Conservation (phyloP, 2,797 vertebrate species). For the Centropyge bicolor region DNA sequence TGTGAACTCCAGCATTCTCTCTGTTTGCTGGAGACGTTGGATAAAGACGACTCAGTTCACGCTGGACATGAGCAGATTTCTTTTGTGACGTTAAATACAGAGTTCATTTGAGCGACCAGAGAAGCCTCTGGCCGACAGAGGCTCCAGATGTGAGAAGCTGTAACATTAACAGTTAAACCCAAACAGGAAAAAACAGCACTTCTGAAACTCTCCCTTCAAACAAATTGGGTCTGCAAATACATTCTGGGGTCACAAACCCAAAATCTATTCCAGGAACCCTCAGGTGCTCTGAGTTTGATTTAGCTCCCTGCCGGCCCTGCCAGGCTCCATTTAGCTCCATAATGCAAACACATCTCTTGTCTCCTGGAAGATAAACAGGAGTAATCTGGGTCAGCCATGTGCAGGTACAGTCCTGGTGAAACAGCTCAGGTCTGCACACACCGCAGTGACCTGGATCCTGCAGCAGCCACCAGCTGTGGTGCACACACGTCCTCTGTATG, state of each 20-base stretch:
- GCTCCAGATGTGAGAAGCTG: not conserved
- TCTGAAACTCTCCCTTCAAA: not conserved
- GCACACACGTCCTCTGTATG: not conserved
- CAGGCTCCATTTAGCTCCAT: constrained; percentile 27
- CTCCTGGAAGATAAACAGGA: constrained; percentile 36
- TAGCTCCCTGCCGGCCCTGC: not conserved
- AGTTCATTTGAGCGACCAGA: not conserved
- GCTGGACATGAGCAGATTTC: not conserved
- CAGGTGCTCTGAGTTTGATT: constrained; percentile 7
- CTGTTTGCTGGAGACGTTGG: not conserved
- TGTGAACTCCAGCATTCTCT: not conserved
- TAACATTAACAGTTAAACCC: too few species aligned
- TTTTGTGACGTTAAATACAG: not conserved
- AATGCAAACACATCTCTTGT: constrained; percentile 14
- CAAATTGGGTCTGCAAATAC: not conserved
- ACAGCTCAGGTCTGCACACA: constrained; percentile 4
- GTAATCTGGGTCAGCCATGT: constrained; percentile 51
- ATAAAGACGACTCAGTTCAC: not conserved
- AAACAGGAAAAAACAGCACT: not conserved
- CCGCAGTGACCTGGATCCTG: constrained; percentile 63
- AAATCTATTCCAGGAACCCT: not conserved
- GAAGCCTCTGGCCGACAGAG: too few species aligned
- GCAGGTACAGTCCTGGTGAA: constrained; percentile 33
- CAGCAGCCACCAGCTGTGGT: not conserved
- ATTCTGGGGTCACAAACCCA: not conserved